phyloP scores from a whole-genome alignment of 2,888 invertebrate species.

The Acanthosepion pharaonis region DNA sequence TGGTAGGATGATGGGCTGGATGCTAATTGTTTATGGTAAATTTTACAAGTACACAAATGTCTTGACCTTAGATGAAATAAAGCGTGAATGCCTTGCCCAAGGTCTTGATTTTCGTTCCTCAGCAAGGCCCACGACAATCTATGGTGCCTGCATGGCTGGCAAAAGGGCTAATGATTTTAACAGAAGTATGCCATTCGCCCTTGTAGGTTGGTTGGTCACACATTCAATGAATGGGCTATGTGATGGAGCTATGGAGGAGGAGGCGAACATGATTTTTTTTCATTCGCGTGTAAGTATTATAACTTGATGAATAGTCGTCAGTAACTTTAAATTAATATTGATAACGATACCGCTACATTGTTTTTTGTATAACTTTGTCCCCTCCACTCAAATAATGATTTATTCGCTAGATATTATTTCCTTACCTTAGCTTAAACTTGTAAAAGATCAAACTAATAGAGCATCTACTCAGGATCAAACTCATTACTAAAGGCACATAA shows the following conservation, averaged over 20 bases:
- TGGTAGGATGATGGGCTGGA: background rate
- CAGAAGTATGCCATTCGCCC: conserved; percentile 9
- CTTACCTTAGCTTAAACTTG: no score
- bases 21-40: conserved; percentile 33
- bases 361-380: no score
- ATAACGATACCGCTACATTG: no score
- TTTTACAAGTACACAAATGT: conserved; percentile 10
- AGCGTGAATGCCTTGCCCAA: conserved; percentile 13
- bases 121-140: background rate
- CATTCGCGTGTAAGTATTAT: background rate
- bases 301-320: background rate
- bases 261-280: no score
- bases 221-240: background rate
- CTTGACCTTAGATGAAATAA: background rate
- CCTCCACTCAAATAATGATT: no score
- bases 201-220: conserved; percentile 33
- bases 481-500: no score
- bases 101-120: background rate
- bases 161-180: conserved; percentile 9
- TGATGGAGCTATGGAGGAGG: background rate
- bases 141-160: conserved; percentile 22
- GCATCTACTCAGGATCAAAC: no score
- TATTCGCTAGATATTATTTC: no score
- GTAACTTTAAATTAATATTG: no score
- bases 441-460: no score